A percentile compares a stretch with the other conserved stretches of the same genome.
Conservation (phyloP, 2,888 invertebrate species). For the Diarsia dahlii region DNA sequence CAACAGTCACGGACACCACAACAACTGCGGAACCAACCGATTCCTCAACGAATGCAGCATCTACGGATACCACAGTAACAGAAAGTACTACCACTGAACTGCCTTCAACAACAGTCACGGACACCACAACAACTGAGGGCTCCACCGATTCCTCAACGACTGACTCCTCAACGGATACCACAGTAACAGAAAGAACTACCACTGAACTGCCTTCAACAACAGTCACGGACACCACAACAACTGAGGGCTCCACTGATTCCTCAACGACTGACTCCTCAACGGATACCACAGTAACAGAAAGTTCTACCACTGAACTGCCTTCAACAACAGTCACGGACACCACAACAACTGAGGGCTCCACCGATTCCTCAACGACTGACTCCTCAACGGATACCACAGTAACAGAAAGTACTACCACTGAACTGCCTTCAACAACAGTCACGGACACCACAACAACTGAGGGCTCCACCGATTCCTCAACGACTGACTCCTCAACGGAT, state of each 20-base stretch:
- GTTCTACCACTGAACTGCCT: too few relatives aligned
- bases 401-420: too few relatives aligned
- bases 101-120: background rate
- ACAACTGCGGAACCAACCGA: background rate
- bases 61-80: background rate
- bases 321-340: too few relatives aligned
- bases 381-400: too few relatives aligned
- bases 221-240: background rate
- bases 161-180: background rate
- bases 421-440: too few relatives aligned
- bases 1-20: too few relatives aligned
- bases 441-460: background rate
- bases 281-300: too few relatives aligned
- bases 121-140: background rate
- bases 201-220: background rate
- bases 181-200: background rate
- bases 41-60: too few relatives aligned
- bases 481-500: background rate
- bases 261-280: too few relatives aligned
- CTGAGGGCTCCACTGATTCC: too few relatives aligned
- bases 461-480: background rate
- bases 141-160: background rate
- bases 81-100: background rate
- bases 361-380: too few relatives aligned
- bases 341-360: too few relatives aligned